Conservation (phyloP, 1,140 invertebrate genomes). For the Harlomillsia oculata region DNA sequence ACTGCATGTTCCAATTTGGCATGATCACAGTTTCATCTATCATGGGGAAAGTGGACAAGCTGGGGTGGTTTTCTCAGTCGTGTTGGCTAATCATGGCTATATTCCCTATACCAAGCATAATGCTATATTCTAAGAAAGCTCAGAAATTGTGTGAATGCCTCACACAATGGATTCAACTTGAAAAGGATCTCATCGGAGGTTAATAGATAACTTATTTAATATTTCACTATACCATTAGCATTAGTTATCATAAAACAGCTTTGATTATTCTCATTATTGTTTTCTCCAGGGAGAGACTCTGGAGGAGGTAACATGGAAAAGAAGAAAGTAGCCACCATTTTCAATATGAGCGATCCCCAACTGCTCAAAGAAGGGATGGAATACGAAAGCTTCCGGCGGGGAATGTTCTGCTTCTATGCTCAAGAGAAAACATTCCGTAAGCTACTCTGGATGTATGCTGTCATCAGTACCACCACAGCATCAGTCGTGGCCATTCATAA, state of each 20-base stretch:
- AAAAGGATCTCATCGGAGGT: conserved; percentile 36
- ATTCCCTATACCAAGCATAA: conserved; percentile 31
- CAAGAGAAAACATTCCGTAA: conserved; percentile 33
- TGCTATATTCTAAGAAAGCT: conserved; percentile 32
- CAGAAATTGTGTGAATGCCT: conserved; percentile 33
- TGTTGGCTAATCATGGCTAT: conserved; percentile 35
- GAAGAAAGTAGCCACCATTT: conserved; percentile 31
- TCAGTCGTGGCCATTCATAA: conserved; percentile 29
- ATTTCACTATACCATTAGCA: not conserved
- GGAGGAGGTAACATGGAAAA: conserved; percentile 11
- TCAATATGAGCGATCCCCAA: conserved; percentile 10
- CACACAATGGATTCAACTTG: conserved; percentile 34
- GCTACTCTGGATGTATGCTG: conserved; percentile 27
- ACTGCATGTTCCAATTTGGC: conserved; percentile 31
- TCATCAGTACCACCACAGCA: conserved; percentile 24
- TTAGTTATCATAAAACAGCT: not conserved
- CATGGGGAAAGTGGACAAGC: conserved; percentile 29
- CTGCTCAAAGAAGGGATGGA: conserved; percentile 32
- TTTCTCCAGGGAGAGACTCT: conserved; percentile 19
- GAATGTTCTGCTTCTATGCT: conserved; percentile 30
- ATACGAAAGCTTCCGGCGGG: conserved; percentile 32
- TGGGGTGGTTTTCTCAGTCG: conserved; percentile 33
- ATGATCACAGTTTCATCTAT: conserved; percentile 33
- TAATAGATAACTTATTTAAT: not conserved
- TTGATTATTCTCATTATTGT: not conserved